A percentile compares a stretch with the other conserved stretches of the same genome.
Evolutionary conservation across 2,113 vertebrate species (phyloP).

Genomic region (Clarias batrachus): DNA sequence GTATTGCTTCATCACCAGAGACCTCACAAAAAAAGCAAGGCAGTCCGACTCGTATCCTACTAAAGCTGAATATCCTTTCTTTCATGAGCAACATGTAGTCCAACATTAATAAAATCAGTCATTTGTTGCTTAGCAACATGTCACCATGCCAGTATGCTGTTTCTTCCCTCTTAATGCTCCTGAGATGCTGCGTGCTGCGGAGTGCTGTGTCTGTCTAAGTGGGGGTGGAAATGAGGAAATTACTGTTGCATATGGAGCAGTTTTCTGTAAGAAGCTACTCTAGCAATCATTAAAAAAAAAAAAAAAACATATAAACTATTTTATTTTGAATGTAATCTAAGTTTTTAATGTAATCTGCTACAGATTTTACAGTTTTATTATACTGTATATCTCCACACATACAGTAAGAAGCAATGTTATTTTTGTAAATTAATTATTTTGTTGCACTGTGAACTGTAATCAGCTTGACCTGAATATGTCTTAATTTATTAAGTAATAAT

Average conservation of each 20-base stretch:
- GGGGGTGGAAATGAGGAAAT: slow-evolving; percentile 16
- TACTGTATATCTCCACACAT: neutral
- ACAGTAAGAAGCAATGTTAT: neutral
- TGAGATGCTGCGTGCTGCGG: slow-evolving; percentile 28
- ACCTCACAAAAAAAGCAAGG: slow-evolving; percentile 11
- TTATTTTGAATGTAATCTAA: neutral
- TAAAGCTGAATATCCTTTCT: slow-evolving; percentile 43
- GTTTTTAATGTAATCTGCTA: neutral
- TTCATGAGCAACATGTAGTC: slow-evolving; percentile 46
- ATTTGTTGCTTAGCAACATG: slow-evolving; percentile 57
- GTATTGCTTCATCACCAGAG: slow-evolving; percentile 7
- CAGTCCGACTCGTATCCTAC: slow-evolving; percentile 2
- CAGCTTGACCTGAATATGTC: neutral
- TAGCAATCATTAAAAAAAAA: neutral
- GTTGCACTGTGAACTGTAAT: neutral
- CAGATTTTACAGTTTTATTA: neutral
- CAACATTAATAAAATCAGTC: slow-evolving; percentile 48
- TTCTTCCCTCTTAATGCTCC: slow-evolving; percentile 45
- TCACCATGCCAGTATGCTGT: slow-evolving; percentile 39
- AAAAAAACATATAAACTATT: neutral
- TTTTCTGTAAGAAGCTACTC: neutral
- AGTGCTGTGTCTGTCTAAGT: slow-evolving; percentile 28
- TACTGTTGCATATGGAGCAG: slow-evolving; percentile 13
- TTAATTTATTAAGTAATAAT: neutral
- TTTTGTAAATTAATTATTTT: neutral